These are phyloP conservation scores for Xestia sexstrigata DNA, from an alignment of 2,888 invertebrate species.

Conservation along the genomic window DNA sequence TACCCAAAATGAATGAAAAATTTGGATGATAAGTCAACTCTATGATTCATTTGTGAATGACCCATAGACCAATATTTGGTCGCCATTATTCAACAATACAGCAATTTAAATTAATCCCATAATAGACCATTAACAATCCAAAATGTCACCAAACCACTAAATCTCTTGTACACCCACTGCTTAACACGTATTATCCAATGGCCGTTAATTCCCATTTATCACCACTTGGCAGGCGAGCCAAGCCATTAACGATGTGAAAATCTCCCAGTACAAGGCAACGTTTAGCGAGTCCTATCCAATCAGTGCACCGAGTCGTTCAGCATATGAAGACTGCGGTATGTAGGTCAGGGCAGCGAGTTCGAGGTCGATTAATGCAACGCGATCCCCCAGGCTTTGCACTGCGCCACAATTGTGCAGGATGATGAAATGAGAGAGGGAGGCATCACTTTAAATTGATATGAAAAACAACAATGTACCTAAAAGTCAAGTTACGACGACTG, in stretches of 20 bases:
- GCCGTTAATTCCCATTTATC: constrained; percentile 31
- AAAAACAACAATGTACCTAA: not conserved
- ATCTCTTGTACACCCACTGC: not conserved
- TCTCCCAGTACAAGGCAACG: constrained; percentile 30
- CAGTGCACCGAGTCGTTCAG: constrained; percentile 57
- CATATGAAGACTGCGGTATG: constrained; percentile 60
- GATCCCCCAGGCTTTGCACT: constrained; percentile 65
- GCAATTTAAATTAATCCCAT: constrained; percentile 13
- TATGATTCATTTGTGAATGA: not conserved
- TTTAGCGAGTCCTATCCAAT: constrained; percentile 50
- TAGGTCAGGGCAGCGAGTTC: constrained; percentile 66
- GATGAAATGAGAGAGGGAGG: constrained; percentile 18
- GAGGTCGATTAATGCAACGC: constrained; percentile 64
- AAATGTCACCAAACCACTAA: not conserved
- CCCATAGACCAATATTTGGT: not conserved
- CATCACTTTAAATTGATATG: not conserved
- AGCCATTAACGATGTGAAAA: constrained; percentile 46
- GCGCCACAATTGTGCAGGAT: constrained; percentile 55
- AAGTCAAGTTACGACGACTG: not conserved
- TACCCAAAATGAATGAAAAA: not conserved
- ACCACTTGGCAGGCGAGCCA: constrained; percentile 33
- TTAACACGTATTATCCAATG: constrained; percentile 25
- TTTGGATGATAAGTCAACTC: not conserved
- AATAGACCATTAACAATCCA: not conserved
- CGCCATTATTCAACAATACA: not conserved